Evolutionary conservation across 2,113 vertebrate species (phyloP), one percentile per base, ranked within the genome.

Genomic region (Notarius quadriscutis): DNA sequence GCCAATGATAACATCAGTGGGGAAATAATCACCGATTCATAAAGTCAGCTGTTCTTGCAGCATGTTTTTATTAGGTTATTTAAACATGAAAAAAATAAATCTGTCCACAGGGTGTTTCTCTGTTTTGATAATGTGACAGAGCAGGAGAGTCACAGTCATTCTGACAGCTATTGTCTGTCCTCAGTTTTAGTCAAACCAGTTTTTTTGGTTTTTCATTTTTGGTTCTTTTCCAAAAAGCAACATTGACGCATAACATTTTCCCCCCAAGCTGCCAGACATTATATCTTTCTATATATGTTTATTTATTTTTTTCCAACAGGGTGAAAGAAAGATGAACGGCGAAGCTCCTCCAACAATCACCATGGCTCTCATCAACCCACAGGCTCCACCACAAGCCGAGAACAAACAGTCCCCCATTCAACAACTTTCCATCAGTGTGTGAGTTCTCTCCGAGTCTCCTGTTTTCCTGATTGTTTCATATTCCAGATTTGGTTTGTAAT

Each of bases 351-450:
- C 94, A 74, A 91, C 91, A 83, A 90, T 95, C 89, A 92, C 95
- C 34, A 95, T 96, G 95, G 94, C 95, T 77, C 92, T 95, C 87
- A 86, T 94, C 81, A 95, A 94, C 91, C 94, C 95, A 34, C 94
- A 95, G 85, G 82, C 92, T 86, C 90, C 93, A 34, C 79, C 92
- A 65, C 92, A 93, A 48, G 63, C 92, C 67, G 95, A 96, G 51
- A 84, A 91, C 91, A 95, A 90, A 86, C 93, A 90, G 92, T 90
- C 94, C 87, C 92, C 94, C 91, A 94, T 93, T 2, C 95, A 96
- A 91, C 95, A 95, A 88, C 94, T 96, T 72, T 95, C 95, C 86
- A 96, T 96, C 94, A 96, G 93, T 22, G 95, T 96, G 95, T 96
- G 89, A 96, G 95, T 95, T 95, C 89, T 91, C 53, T 18, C 53